Evolutionary conservation across 1,140 invertebrate genomes (phyloP).

Genomic region (Trissolcus basalis): DNA sequence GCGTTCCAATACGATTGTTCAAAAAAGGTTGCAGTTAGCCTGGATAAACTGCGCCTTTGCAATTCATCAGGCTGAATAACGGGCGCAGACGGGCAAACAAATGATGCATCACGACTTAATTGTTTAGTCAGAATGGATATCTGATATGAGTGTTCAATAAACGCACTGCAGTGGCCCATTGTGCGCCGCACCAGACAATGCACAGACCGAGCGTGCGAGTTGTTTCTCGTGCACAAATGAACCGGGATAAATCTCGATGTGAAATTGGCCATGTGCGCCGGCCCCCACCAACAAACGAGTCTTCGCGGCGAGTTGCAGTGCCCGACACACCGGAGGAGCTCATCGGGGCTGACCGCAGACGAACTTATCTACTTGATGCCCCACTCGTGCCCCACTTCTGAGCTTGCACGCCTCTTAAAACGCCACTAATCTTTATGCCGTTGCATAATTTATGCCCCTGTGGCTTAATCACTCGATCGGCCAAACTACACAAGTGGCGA

Average conservation of each 20-base stretch:
- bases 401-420: constrained; percentile 45
- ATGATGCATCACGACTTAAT: constrained; percentile 2
- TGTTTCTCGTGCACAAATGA: constrained; percentile 26
- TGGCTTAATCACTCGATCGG: constrained; percentile 40
- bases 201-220: constrained; percentile 4
- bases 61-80: not conserved
- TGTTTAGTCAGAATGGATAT: constrained; percentile 5
- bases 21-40: too few species aligned
- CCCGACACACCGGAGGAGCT: constrained; percentile 24
- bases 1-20: too few species aligned
- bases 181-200: not conserved
- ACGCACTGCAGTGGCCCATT: constrained; percentile 8
- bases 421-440: constrained; percentile 39
- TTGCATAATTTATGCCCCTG: constrained; percentile 36
- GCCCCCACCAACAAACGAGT: constrained; percentile 38
- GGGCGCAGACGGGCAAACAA: not conserved
- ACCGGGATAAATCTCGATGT: constrained; percentile 37
- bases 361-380: constrained; percentile 45
- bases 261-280: constrained; percentile 44
- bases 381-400: constrained; percentile 33
- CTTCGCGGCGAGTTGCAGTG: constrained; percentile 47
- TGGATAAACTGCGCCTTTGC: too few species aligned
- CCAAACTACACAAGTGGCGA: not conserved
- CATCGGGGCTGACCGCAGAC: constrained; percentile 49
- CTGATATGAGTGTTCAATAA: constrained; percentile 23